These are phyloP conservation scores for Heliothis virescens DNA, from an alignment of 1,140 invertebrate species.

Conservation along the genomic window DNA sequence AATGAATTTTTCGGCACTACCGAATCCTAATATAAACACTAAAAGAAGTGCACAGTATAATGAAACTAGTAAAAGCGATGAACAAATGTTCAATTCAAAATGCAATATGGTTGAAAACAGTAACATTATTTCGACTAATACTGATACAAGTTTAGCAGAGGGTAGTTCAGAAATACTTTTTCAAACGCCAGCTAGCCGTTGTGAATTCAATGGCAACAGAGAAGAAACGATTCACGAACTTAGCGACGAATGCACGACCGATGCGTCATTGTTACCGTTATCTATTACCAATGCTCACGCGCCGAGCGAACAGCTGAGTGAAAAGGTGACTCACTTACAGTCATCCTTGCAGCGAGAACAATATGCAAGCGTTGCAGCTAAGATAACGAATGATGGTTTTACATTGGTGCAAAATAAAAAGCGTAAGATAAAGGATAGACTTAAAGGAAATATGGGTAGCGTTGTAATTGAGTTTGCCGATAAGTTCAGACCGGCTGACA, in stretches of 20 bases:
- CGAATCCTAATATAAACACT: slow-evolving; percentile 46
- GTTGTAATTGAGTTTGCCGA: background rate
- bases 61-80: background rate
- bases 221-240: background rate
- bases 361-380: slow-evolving; percentile 27
- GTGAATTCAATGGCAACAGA: background rate
- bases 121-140: too few species aligned
- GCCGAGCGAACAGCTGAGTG: slow-evolving; percentile 28
- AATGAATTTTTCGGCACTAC: slow-evolving; percentile 5
- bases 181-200: too few species aligned
- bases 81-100: too few species aligned
- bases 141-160: too few species aligned
- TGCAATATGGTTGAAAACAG: too few species aligned
- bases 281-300: background rate
- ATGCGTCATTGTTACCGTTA: background rate
- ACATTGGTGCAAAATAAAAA: slow-evolving; percentile 40
- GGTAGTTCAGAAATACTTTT: too few species aligned
- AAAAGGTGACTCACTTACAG: background rate
- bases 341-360: slow-evolving; percentile 8
- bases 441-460: background rate
- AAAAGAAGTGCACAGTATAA: slow-evolving; percentile 48
- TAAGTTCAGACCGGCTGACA: slow-evolving; percentile 11
- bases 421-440: slow-evolving; percentile 13
- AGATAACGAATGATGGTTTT: slow-evolving; percentile 28
- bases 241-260: background rate